Evolutionary conservation across 92 coral and sea anemone genomes (phyloP).

Genomic region (Parazoanthus swiftii): DNA sequence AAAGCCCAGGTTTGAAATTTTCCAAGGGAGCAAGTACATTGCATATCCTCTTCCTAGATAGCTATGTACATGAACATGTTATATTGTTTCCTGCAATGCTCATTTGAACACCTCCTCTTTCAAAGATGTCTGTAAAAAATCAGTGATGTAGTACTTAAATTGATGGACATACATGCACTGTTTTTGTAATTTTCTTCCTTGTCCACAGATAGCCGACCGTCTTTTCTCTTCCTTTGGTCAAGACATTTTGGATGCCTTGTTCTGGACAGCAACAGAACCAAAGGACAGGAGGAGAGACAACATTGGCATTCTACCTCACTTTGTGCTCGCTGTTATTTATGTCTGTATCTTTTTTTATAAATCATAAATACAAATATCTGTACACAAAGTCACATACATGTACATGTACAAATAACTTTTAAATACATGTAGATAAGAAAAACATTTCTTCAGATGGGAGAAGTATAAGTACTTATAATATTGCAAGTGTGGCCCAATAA

Average conservation of each 20-base stretch:
- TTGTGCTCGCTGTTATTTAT: slow-evolving; percentile 86
- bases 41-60: too few species aligned
- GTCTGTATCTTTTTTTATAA: slow-evolving; percentile 86
- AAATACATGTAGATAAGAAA: too few species aligned
- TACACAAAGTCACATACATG: too few species aligned
- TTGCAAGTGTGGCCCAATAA: not conserved
- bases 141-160: not conserved
- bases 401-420: too few species aligned
- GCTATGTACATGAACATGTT: too few species aligned
- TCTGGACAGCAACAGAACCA: slow-evolving; percentile 99
- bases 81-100: too few species aligned
- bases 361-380: too few species aligned
- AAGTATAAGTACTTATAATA: not conserved
- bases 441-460: too few species aligned
- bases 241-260: slow-evolving; percentile 92
- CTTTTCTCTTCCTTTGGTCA: slow-evolving; percentile 97
- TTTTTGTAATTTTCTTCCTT: not conserved
- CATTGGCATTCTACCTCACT: slow-evolving; percentile 86
- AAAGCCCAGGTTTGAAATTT: too few species aligned
- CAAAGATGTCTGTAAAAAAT: not conserved
- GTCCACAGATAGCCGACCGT: slow-evolving; percentile 88
- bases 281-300: slow-evolving; percentile 78
- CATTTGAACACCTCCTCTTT: too few species aligned
- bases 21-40: too few species aligned
- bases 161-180: not conserved